A percentile compares a stretch with the other conserved stretches of the same genome.
Evolutionary conservation across 2,113 vertebrate species (phyloP).

Genomic region (Ceyx melanurus): DNA sequence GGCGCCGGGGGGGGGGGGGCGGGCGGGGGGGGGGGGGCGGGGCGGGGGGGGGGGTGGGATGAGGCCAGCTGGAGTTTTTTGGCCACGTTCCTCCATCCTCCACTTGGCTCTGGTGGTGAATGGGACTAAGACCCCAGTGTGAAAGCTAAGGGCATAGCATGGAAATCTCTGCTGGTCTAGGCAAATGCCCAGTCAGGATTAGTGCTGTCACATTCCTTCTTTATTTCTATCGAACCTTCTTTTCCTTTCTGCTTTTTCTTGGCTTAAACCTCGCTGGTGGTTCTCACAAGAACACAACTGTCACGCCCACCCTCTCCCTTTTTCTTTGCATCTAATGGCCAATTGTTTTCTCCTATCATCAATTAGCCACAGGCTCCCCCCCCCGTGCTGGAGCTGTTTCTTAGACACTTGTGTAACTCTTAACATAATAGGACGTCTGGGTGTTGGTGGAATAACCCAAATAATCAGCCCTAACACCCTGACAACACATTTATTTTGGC

Average conservation of each 20-base stretch:
- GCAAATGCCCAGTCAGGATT: slow-evolving; percentile 3
- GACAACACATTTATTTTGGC: slow-evolving; percentile 54
- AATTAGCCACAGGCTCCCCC: slow-evolving; percentile 33
- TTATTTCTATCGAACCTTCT: slow-evolving; percentile 54
- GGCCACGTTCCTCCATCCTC: not conserved
- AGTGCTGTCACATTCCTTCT: not conserved
- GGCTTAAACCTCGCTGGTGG: not conserved
- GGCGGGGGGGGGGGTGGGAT: not conserved
- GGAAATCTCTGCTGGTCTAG: slow-evolving; percentile 7
- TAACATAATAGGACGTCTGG: slow-evolving; percentile 36
- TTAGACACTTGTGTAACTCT: not conserved
- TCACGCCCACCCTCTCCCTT: not conserved
- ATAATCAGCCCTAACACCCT: slow-evolving; percentile 44
- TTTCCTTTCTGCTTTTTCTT: not conserved
- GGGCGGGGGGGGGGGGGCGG: no score
- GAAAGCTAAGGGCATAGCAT: slow-evolving; percentile 39
- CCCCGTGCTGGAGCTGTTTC: not conserved
- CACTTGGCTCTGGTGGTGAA: not conserved
- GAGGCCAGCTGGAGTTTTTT: slow-evolving; percentile 37
- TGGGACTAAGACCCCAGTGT: not conserved
- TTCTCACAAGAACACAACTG: not conserved
- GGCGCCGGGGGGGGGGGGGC: no score
- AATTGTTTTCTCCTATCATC: slow-evolving; percentile 41
- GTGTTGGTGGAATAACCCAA: slow-evolving; percentile 47
- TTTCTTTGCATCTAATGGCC: slow-evolving; percentile 22